Percentiles rank a stretch among this genome's conserved stretches.
Conservation (phyloP, 2,888 invertebrate species). For the Bellardia pandia region DNA sequence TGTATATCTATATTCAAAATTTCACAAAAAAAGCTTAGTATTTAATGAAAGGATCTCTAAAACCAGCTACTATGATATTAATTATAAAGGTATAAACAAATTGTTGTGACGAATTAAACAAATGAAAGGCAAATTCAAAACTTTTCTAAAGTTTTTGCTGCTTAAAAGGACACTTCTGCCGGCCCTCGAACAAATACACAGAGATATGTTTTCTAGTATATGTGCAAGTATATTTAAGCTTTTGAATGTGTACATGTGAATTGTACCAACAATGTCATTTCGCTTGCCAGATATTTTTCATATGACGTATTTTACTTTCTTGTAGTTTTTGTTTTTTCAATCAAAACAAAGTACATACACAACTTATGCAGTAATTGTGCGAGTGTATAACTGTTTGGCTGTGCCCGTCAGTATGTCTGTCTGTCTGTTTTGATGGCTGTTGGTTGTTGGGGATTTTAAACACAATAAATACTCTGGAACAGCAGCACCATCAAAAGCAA, state of each 20-base stretch:
- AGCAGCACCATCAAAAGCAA: constrained; percentile 40
- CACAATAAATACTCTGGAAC: constrained; percentile 49
- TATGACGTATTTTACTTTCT: constrained; percentile 41
- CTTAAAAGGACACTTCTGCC: background rate
- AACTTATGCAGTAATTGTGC: constrained; percentile 41
- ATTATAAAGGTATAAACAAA: too few species aligned
- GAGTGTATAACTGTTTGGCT: background rate
- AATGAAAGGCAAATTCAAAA: too few species aligned
- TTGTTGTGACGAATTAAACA: too few species aligned
- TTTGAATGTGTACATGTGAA: constrained; percentile 58
- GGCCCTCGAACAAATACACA: background rate
- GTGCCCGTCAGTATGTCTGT: constrained; percentile 51
- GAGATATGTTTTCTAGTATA: background rate
- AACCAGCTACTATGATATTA: too few species aligned
- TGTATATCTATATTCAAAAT: too few species aligned
- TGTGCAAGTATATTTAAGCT: constrained; percentile 21
- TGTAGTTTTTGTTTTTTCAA: constrained; percentile 28
- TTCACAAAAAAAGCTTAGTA: too few species aligned
- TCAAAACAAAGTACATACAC: constrained; percentile 15
- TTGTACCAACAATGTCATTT: constrained; percentile 76
- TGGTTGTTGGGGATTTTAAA: constrained; percentile 67
- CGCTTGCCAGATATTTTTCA: constrained; percentile 80
- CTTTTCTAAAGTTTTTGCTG: background rate
- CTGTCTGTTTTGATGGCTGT: constrained; percentile 67
- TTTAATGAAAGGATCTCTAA: too few species aligned